Conservation (phyloP, 2,888 invertebrate species). For the Agriotes lineatus region DNA sequence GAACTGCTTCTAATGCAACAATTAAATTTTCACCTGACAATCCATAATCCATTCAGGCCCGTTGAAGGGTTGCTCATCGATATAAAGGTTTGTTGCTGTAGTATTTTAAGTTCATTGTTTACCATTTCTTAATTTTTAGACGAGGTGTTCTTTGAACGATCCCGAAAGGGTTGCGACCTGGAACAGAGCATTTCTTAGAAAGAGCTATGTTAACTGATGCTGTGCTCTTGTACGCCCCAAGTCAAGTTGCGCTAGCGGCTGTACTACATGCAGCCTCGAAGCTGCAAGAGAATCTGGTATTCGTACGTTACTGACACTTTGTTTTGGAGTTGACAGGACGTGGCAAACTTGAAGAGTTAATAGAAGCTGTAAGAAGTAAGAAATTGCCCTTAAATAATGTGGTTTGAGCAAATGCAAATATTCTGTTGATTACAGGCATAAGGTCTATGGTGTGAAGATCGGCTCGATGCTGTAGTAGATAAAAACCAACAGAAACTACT, state of each 20-base stretch:
- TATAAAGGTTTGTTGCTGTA: too few relatives aligned
- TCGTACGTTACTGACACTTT: conserved; percentile 92
- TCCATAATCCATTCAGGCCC: conserved; percentile 96
- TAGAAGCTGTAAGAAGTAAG: conserved; percentile 89
- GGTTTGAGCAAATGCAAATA: neutral
- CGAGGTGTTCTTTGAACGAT: conserved; percentile 82
- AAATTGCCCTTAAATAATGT: too few relatives aligned
- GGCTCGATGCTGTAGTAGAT: conserved; percentile 74
- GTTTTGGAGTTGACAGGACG: too few relatives aligned
- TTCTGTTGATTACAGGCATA: conserved; percentile 73
- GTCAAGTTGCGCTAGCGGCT: conserved; percentile 94
- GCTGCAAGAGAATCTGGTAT: conserved; percentile 89
- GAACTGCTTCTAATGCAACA: conserved; percentile 95
- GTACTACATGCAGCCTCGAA: conserved; percentile 91
- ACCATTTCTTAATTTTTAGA: too few relatives aligned
- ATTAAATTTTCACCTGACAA: conserved; percentile 92
- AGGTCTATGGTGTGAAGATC: conserved; percentile 90
- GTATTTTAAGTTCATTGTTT: too few relatives aligned
- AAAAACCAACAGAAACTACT: conserved; percentile 80
- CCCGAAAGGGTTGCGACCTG: conserved; percentile 86
- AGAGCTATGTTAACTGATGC: conserved; percentile 92
- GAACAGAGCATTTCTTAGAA: conserved; percentile 91
- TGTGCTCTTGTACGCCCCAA: conserved; percentile 92
- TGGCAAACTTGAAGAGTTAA: conserved; percentile 83
- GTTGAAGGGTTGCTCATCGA: conserved; percentile 97